Conservation (phyloP, 1,140 invertebrate genomes). For the Bombyx mori region DNA sequence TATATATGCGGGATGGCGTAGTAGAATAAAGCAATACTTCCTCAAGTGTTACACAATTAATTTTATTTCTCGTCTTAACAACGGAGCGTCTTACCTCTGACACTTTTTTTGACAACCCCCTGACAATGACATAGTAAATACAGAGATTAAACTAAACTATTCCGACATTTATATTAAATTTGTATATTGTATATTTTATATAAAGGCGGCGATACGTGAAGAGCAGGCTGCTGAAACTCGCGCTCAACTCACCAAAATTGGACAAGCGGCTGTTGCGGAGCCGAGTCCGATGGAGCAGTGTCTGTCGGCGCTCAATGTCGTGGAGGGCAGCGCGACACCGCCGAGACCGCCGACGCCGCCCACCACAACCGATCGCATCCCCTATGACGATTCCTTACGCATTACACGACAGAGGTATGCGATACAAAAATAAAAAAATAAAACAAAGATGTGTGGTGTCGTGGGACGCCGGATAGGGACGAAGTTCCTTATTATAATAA, state of each 20-base stretch:
- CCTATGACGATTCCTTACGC: conserved; percentile 45
- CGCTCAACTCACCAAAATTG: conserved; percentile 47
- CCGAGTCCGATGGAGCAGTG: conserved; percentile 66
- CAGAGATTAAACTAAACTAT: no score
- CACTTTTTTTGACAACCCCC: no score
- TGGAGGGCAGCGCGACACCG: conserved; percentile 46
- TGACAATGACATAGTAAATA: no score
- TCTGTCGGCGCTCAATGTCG: conserved; percentile 51
- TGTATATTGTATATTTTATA: not conserved
- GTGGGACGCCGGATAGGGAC: no score
- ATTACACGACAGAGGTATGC: conserved; percentile 29
- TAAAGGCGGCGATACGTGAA: conserved; percentile 42
- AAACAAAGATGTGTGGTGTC: no score
- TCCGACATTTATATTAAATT: not conserved
- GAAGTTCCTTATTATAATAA: no score
- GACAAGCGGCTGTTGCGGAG: conserved; percentile 49
- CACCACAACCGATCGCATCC: conserved; percentile 39
- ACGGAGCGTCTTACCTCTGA: no score
- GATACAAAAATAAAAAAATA: not conserved
- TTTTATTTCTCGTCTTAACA: no score
- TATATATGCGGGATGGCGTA: no score
- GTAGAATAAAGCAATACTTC: no score
- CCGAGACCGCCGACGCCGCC: conserved; percentile 39
- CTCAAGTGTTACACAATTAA: no score
- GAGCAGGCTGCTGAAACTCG: conserved; percentile 37